Evolutionary conservation across 2,113 vertebrate species (phyloP), one percentile per base, ranked within the genome.

Genomic region (Erythrocercus mccallii): DNA sequence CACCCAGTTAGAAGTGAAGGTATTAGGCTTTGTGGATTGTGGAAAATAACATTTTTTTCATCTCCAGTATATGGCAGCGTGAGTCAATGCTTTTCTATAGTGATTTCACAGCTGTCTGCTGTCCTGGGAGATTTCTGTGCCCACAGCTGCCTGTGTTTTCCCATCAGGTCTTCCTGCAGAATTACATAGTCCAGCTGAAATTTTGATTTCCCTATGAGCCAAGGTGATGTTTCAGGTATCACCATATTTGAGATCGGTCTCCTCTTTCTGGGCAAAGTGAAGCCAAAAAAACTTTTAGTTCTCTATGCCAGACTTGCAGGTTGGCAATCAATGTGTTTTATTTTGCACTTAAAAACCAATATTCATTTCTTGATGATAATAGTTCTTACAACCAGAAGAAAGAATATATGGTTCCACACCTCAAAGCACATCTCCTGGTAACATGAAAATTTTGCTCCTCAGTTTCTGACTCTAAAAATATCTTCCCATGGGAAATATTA

Each of bases 21-120:
- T 19, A 53, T 80, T 18, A 5, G 7, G 13, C 23, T 91, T 11
- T 66, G n/a, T 47, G 25, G 11, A 15, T 31, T 62, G 35, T 30
- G 23, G 30, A 25, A 83, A 82, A 72, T 1, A 10, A 1, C 11
- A 45, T 66, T 73, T 94, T 73, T 94, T 70, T 84, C 11, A 27
- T 15, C 50, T 61, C 42, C 1, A 4, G 5, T 1, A 0, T 37
- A 40, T 37, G 30, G 23, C 21, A 27, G 9, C 24, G 12, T 56
- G 58, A 73, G n/a, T 5, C 30, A 20, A 18, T 12, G 9, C 9
- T 64, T 72, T 92, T 44, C 48, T 15, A 0, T 2, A n/a, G 48
- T 25, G 40, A 53, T 73, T 65, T 72, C 40, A 30, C 38, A 72
- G 31, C 22, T 88, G 51, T 71, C 23, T 66, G 45, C 7, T 35